phyloP scores from a whole-genome alignment of 2,888 invertebrate species.

The Listrodromus nycthemerus region DNA sequence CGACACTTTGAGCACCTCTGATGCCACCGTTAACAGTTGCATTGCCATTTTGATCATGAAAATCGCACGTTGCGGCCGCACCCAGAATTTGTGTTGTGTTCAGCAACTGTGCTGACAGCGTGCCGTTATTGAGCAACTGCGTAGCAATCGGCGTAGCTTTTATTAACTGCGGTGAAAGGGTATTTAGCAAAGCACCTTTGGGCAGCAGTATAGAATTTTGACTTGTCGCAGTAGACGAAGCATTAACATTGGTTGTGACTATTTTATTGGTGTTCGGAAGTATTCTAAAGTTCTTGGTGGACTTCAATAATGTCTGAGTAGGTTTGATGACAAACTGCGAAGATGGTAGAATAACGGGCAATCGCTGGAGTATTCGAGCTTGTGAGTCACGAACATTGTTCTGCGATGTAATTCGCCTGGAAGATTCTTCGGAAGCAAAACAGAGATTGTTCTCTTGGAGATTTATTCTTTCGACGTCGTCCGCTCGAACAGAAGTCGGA shows the following conservation, averaged over 20 bases:
- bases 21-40: constrained; percentile 61
- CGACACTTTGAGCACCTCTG: constrained; percentile 70
- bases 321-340: constrained; percentile 80
- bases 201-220: constrained; percentile 78
- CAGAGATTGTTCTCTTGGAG: background rate
- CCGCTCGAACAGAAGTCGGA: constrained; percentile 26
- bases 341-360: constrained; percentile 77
- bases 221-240: constrained; percentile 57
- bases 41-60: constrained; percentile 69
- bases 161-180: constrained; percentile 76
- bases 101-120: constrained; percentile 74
- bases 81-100: constrained; percentile 74
- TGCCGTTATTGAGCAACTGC: constrained; percentile 74
- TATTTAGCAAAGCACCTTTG: constrained; percentile 76
- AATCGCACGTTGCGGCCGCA: constrained; percentile 67
- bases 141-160: constrained; percentile 77
- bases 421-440: background rate
- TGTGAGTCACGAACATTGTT: constrained; percentile 70
- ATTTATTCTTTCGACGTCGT: background rate
- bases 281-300: constrained; percentile 76
- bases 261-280: constrained; percentile 74
- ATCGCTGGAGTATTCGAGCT: constrained; percentile 76
- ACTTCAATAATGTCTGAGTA: constrained; percentile 76
- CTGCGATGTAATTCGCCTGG: constrained; percentile 65
- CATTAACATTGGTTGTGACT: constrained; percentile 43